Conservation (phyloP, 2,888 invertebrate species). For the Rotaria macrura region DNA sequence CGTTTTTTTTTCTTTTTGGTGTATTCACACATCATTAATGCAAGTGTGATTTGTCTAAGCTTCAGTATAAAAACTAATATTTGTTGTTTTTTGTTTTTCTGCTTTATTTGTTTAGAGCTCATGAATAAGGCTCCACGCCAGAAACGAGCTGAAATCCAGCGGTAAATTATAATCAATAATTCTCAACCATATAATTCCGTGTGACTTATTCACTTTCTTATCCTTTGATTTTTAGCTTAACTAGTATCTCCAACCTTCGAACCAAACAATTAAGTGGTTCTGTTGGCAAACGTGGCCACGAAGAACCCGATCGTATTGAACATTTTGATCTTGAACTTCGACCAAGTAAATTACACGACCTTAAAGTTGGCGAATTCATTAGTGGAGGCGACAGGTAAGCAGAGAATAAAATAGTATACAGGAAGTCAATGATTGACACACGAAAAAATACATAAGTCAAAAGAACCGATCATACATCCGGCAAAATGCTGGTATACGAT, state of each 20-base stretch:
- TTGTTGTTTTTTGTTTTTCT: background rate
- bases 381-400: slow-evolving; percentile 28
- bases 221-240: background rate
- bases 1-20: background rate
- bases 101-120: slow-evolving; percentile 22
- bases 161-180: background rate
- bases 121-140: slow-evolving; percentile 33
- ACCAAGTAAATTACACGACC: slow-evolving; percentile 32
- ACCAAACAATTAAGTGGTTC: slow-evolving; percentile 29
- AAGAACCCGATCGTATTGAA: slow-evolving; percentile 34
- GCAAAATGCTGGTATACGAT: background rate
- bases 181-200: background rate
- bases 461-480: background rate
- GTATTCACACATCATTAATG: background rate
- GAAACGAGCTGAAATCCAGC: slow-evolving; percentile 34
- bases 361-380: slow-evolving; percentile 31
- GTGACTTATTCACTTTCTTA: background rate
- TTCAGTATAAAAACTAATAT: background rate
- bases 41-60: background rate
- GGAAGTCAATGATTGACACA: too few relatives aligned
- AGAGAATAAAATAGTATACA: background rate
- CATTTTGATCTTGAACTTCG: slow-evolving; percentile 33
- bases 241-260: slow-evolving; percentile 33
- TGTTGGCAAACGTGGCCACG: slow-evolving; percentile 9
- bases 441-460: too few relatives aligned